Percentiles rank a stretch among this genome's conserved stretches.
These are phyloP conservation scores for Myrmecobius fasciatus DNA, from an alignment of 2,113 vertebrate species.

Conservation along the genomic window DNA sequence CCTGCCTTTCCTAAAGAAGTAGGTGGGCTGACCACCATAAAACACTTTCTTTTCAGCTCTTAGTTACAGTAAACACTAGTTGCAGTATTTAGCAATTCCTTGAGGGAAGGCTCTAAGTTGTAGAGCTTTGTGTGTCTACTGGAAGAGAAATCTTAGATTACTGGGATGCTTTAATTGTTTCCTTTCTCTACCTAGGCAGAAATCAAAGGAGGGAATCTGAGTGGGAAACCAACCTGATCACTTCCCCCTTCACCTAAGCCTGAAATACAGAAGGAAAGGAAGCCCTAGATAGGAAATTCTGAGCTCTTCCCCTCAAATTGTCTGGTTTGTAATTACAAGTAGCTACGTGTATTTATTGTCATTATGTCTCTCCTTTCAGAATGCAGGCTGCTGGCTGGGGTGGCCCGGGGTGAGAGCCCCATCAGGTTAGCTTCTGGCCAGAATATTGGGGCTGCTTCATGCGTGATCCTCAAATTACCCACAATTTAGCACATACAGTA, in stretches of 20 bases:
- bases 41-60: too few species aligned
- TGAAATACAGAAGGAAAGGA: background rate
- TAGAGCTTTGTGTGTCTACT: too few species aligned
- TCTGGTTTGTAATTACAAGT: background rate
- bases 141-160: too few species aligned
- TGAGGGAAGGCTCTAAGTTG: too few species aligned
- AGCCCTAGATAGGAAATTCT: background rate
- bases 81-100: too few species aligned
- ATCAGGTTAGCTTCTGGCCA: background rate
- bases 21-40: too few species aligned
- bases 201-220: background rate
- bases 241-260: background rate
- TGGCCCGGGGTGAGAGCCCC: background rate
- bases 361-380: background rate
- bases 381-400: too few species aligned
- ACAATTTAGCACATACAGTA: background rate
- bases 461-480: background rate
- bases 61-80: too few species aligned
- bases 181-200: background rate
- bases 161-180: too few species aligned
- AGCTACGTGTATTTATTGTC: background rate
- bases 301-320: background rate
- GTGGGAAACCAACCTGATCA: background rate
- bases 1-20: too few species aligned
- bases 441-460: background rate